Evolutionary conservation across 2,888 invertebrate genomes (phyloP), one percentile per base, ranked within the genome.

Genomic region (Drosophila atroscutellata): DNA sequence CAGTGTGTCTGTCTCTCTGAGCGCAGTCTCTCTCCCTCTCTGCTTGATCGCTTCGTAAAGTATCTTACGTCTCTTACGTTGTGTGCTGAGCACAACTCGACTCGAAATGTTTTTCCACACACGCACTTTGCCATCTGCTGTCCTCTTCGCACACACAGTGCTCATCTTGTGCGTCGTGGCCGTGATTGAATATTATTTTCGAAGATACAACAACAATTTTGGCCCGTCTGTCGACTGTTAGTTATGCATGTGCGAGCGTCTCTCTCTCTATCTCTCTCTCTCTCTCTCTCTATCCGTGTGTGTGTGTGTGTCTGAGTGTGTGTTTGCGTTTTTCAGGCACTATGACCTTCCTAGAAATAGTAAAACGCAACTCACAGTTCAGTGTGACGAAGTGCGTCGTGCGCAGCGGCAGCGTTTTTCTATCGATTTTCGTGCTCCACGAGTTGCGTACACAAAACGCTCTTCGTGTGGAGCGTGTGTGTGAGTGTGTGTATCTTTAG

Each of bases 321-420:
- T 56, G 49, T 54, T 50, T 77, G 51, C 56, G 51, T 49, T 59
- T 69, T 69, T 57, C 52, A 63, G 61, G 68, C 77, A 68, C 75
- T 81, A 81, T 72, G 87, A 82, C 83, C 84, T 91, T 92, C 91
- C 89, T 89, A 88, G 90, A 90, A 91, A 89, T 90, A 86, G 90
- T 91, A 82, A 86, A 91, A 90, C 87, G 81, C 83, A 86, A 86
- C 79, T 78, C 85, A 75, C 79, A 85, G 83, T 87, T 80, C 85
- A 91, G 91, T 92, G 79, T 86, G 86, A 80, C 81, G 81, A 85
- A 90, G 91, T 91, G 86, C 89, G 91, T 91, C 89, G 87, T 91
- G 89, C 85, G 86, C 86, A 90, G 83, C 90, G 90, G 90, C 90
- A 87, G 73, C 86, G 89, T 87, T 87, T 86, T 72, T 64, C 57